A percentile compares a stretch with the other conserved stretches of the same genome.
These are phyloP conservation scores for Damaliscus lunatus DNA, from an alignment of 2,113 vertebrate genomes.

Conservation along the genomic window DNA sequence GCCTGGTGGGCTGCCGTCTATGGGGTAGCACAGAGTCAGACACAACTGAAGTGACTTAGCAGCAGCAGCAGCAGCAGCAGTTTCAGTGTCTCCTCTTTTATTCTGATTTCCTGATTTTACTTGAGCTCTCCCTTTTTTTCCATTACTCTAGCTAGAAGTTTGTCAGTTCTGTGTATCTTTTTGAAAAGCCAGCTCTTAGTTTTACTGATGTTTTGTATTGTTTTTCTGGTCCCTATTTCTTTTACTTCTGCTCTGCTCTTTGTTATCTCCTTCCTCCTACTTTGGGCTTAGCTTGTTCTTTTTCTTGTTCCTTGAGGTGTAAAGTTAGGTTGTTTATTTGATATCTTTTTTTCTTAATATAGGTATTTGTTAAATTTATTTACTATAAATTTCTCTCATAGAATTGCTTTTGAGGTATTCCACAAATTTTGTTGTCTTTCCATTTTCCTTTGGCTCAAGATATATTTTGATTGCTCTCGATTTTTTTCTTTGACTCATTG, in stretches of 20 bases:
- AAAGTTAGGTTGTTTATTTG: neutral
- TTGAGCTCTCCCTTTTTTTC: neutral
- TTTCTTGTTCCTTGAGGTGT: neutral
- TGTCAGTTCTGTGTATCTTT: neutral
- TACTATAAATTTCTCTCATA: neutral
- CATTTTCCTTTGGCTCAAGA: neutral
- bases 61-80: neutral
- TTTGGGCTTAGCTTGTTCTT: neutral
- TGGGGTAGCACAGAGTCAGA: too few species aligned
- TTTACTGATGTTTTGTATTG: neutral
- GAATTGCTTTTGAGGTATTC: neutral
- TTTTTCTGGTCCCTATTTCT: neutral
- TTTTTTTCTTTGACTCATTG: neutral
- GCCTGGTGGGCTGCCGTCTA: too few species aligned
- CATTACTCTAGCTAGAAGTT: neutral
- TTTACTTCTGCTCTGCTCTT: neutral
- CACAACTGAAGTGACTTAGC: too few species aligned
- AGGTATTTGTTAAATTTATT: neutral
- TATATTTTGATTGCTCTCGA: neutral
- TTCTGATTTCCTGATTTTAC: neutral
- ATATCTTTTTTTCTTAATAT: neutral
- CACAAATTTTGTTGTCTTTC: neutral
- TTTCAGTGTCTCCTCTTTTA: neutral
- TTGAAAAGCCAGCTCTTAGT: neutral
- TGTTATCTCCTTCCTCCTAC: neutral